Base-by-base conservation (phyloP, 2,888 invertebrate species). In the Lypha dubia region DNA sequence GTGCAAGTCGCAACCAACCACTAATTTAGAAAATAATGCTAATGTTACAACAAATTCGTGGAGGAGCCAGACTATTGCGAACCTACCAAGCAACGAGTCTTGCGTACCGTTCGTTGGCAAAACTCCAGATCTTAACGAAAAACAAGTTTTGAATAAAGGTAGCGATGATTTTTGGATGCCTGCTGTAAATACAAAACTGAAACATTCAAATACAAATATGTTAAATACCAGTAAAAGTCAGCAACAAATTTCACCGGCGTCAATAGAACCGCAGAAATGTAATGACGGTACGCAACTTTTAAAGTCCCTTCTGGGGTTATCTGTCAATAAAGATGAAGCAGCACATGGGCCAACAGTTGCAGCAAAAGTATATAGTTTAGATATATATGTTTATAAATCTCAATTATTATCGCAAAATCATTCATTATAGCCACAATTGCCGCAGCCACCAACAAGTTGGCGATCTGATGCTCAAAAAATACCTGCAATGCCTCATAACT, bases 361-460 rank as follows among this genome's bases (percentile, higher is more conserved):
- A 13, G 62, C 79, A 11, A 87, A 88, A 68, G 86, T 84, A 6
- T 38, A 3, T 41, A 41, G 41, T 38, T 49, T 8, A 3, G 20
- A 46, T 17, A 41, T 22, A 24, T 15, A 9, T 62, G n/a, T n/a
- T n/a, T n/a, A n/a, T 51, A 1, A n/a, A 38, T n/a, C 1, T 11
- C 24, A 8, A 24, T 8, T 8, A 24, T 24, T n/a, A n/a, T 41
- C 13, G 24, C 35, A 15, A 28, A 22, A 44, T 46, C 11, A 24
- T 13, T 8, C 17, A 13, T 24, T 73, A 0, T 20, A 88, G 88
- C 89, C 68, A 35, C 56, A 88, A 56, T 70, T 90, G 53, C 90
- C 90, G 5, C 87, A 89, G 74, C 90, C 90, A n/a, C 90, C 90
- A 22, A 79, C 88, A 6, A 87, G 86, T 68, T 90, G 90, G 90